Percentiles rank a stretch among this genome's conserved stretches.
Conservation (phyloP, 2,888 invertebrate genomes). For the Venustoraphidia nigricollis region DNA sequence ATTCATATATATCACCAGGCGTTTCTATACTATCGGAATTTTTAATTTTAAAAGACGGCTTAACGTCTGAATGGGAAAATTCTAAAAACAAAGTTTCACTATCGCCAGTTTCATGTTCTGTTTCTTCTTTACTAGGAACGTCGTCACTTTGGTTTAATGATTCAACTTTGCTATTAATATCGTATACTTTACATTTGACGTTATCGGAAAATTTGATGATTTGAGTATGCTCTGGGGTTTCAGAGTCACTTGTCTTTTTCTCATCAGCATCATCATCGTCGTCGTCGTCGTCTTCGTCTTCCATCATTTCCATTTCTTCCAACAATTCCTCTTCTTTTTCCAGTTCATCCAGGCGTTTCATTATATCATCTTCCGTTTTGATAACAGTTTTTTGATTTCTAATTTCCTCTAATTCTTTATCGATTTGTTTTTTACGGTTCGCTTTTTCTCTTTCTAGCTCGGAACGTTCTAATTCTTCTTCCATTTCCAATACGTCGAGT, state of each 20-base stretch:
- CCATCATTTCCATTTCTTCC: constrained; percentile 25
- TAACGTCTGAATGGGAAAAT: constrained; percentile 26
- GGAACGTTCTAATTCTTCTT: constrained; percentile 38
- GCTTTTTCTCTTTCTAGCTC: constrained; percentile 16
- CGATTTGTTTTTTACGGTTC: neutral
- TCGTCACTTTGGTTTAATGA: neutral
- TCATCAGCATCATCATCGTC: constrained; percentile 1
- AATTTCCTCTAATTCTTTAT: constrained; percentile 3
- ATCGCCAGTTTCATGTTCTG: neutral
- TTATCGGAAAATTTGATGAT: constrained; percentile 3
- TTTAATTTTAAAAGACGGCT: constrained; percentile 15
- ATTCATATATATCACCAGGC: constrained; percentile 31
- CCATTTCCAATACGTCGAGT: constrained; percentile 44
- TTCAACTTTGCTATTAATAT: neutral
- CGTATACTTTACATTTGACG: neutral
- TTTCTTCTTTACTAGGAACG: neutral
- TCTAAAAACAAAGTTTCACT: constrained; percentile 14
- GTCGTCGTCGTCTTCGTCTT: constrained; percentile 1
- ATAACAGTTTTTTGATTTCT: constrained; percentile 10
- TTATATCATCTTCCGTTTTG: constrained; percentile 27
- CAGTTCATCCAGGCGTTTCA: constrained; percentile 35
- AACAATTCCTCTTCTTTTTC: constrained; percentile 43
- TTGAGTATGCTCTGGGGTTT: neutral
- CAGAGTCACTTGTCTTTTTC: neutral
- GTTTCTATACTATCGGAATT: constrained; percentile 25